These are phyloP conservation scores for Solenodon paradoxus DNA, from an alignment of 2,113 vertebrate species.

Conservation along the genomic window DNA sequence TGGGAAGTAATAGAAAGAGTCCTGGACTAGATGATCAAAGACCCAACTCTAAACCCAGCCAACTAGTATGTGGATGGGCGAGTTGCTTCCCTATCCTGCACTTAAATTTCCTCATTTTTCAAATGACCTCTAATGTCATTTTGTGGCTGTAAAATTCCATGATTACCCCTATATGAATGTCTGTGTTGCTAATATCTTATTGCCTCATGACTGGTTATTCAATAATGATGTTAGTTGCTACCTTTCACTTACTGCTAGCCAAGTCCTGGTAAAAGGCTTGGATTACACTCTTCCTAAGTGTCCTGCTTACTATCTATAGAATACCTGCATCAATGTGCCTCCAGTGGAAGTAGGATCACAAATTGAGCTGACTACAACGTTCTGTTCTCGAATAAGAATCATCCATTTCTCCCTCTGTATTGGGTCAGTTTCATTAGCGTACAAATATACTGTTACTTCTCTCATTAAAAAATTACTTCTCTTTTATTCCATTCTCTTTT, in stretches of 20 bases:
- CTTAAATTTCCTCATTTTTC: constrained; percentile 6
- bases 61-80: background rate
- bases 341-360: background rate
- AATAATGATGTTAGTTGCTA: background rate
- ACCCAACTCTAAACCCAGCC: background rate
- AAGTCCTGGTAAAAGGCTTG: background rate
- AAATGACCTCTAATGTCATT: constrained; percentile 7
- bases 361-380: background rate
- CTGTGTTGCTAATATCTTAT: background rate
- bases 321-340: background rate
- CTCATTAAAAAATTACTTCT: background rate
- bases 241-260: background rate
- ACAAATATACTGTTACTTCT: background rate
- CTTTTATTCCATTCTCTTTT: background rate
- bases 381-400: background rate
- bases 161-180: background rate
- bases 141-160: constrained; percentile 9
- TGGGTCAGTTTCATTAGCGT: background rate
- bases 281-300: background rate
- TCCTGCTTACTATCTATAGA: background rate
- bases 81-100: background rate
- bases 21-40: background rate
- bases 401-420: background rate
- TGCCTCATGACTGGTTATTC: background rate
- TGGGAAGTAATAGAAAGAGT: background rate